A percentile compares a stretch with the other conserved stretches of the same genome.
phyloP scores from a whole-genome alignment of 2,888 invertebrate genomes.

The Diogma glabrata region DNA sequence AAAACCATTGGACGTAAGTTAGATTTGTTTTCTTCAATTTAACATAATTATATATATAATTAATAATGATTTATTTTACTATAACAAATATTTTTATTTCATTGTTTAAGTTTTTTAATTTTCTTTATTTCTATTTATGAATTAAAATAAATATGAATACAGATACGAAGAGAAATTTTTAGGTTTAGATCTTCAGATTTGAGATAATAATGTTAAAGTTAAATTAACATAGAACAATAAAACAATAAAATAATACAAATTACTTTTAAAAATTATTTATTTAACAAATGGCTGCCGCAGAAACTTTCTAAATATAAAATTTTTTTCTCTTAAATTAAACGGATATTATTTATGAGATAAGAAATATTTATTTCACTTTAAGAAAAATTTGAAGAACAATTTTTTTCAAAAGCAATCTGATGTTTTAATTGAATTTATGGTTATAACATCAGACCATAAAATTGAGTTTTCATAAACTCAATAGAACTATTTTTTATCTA shows the following conservation, averaged over 20 bases:
- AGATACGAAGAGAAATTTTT: conserved; percentile 5
- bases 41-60: conserved; percentile 33
- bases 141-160: neutral
- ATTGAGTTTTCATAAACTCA: too few relatives aligned
- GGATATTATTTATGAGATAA: too few relatives aligned
- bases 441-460: too few relatives aligned
- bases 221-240: neutral
- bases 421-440: too few relatives aligned
- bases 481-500: too few relatives aligned
- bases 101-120: neutral
- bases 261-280: conserved; percentile 9
- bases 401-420: too few relatives aligned
- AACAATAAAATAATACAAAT: conserved; percentile 5
- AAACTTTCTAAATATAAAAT: conserved; percentile 13
- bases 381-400: too few relatives aligned
- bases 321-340: conserved; percentile 4
- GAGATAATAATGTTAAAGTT: too few relatives aligned
- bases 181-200: conserved; percentile 10
- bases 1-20: conserved; percentile 94
- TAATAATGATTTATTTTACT: neutral
- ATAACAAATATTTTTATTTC: neutral
- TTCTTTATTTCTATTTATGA: neutral
- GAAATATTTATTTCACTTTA: too few relatives aligned
- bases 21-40: conserved; percentile 1
- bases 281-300: conserved; percentile 21